phyloP scores from a whole-genome alignment of 2,888 invertebrate genomes.

The Ceratothoa steindachneri region DNA sequence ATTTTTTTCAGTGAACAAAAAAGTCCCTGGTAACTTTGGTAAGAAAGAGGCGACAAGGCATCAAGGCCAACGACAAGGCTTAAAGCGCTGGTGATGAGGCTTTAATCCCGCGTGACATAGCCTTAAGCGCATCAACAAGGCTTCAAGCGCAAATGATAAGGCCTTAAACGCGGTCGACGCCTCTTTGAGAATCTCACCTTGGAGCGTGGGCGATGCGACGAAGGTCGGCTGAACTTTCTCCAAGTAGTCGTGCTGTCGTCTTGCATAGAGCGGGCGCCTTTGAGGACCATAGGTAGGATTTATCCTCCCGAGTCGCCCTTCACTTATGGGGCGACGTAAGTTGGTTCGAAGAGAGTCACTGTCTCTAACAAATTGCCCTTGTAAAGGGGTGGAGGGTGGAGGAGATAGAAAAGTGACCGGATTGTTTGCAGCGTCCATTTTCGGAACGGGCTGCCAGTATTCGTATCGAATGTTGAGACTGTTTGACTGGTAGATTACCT shows the following conservation, averaged over 20 bases:
- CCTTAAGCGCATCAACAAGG: too few relatives aligned
- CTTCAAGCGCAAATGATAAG: too few relatives aligned
- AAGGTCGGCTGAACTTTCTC: constrained; percentile 24
- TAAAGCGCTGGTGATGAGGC: too few relatives aligned
- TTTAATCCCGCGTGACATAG: too few relatives aligned
- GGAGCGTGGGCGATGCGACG: constrained; percentile 7
- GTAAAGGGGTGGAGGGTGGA: not conserved
- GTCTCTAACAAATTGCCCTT: too few relatives aligned
- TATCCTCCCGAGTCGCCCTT: not conserved
- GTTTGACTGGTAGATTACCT: constrained; percentile 31
- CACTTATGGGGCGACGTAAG: not conserved
- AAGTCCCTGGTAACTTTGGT: too few relatives aligned
- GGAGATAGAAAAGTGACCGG: not conserved
- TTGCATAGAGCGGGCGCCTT: not conserved
- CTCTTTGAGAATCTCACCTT: too few relatives aligned
- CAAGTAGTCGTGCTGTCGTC: not conserved
- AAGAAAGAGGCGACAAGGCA: too few relatives aligned
- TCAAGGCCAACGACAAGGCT: too few relatives aligned
- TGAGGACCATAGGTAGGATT: not conserved
- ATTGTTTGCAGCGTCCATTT: not conserved
- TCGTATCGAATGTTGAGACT: constrained; percentile 30
- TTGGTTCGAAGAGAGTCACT: not conserved
- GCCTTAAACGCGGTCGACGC: too few relatives aligned
- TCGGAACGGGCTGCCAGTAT: constrained; percentile 30
- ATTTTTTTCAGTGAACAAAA: too few relatives aligned